A percentile compares a stretch with the other conserved stretches of the same genome.
These are phyloP conservation scores for Philereme transversata DNA, from an alignment of 2,888 invertebrate genomes.

Conservation along the genomic window DNA sequence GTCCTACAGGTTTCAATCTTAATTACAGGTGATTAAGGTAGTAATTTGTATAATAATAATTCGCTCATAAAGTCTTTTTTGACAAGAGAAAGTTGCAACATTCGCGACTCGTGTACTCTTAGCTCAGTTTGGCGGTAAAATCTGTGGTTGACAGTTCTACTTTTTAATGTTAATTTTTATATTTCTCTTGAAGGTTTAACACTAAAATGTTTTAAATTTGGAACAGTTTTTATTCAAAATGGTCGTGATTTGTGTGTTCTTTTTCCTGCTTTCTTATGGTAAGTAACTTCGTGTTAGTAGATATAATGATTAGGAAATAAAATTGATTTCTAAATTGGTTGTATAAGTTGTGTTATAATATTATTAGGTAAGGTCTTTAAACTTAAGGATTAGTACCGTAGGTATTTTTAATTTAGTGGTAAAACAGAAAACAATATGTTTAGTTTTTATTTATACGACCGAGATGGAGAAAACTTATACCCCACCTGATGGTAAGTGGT, in stretches of 20 bases:
- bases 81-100: constrained; percentile 50
- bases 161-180: constrained; percentile 41
- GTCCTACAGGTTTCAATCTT: constrained; percentile 36
- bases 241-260: constrained; percentile 39
- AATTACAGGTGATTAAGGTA: constrained; percentile 33
- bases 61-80: constrained; percentile 25
- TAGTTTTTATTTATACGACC: no score
- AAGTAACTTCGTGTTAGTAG: constrained; percentile 36
- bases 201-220: constrained; percentile 12
- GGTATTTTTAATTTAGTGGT: no score
- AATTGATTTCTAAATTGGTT: constrained; percentile 10
- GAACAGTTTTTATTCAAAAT: constrained; percentile 39
- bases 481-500: no score
- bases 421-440: no score
- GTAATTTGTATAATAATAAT: constrained; percentile 45
- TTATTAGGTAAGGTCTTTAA: constrained; percentile 1
- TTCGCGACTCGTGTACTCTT: constrained; percentile 48
- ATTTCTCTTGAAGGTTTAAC: constrained; percentile 35
- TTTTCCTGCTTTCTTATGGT: constrained; percentile 57
- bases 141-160: constrained; percentile 50
- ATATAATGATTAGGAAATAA: not conserved
- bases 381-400: not conserved
- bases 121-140: constrained; percentile 75
- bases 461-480: no score
- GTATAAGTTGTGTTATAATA: not conserved